These are phyloP conservation scores for Pygathrix nemaeus DNA, from an alignment of 2,113 vertebrate genomes.

Conservation along the genomic window DNA sequence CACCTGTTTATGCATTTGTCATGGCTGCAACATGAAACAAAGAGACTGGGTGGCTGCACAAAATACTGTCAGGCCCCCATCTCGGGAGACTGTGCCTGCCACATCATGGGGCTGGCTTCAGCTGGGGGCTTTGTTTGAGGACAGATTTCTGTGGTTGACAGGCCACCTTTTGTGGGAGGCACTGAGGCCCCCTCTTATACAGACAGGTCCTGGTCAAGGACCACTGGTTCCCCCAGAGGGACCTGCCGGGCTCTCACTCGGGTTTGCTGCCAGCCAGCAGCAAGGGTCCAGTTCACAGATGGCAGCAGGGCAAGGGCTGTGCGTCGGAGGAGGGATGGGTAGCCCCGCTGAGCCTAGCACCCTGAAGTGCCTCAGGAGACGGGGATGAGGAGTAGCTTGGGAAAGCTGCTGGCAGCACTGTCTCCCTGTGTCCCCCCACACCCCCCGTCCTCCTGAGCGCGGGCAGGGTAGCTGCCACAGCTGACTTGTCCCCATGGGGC, in stretches of 20 bases:
- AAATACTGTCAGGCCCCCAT: background rate
- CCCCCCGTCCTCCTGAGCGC: no score
- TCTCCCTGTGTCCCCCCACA: background rate
- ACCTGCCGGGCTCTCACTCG: background rate
- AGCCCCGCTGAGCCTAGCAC: background rate
- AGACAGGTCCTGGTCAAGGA: background rate
- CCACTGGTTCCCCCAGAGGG: fast-evolving
- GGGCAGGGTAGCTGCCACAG: background rate
- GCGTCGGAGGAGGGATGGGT: fast-evolving
- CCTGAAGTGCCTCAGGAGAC: background rate
- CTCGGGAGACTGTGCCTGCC: fast-evolving
- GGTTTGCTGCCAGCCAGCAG: background rate
- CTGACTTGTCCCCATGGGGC: background rate
- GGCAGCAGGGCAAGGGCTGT: background rate
- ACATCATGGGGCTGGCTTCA: background rate
- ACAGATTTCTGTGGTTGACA: background rate
- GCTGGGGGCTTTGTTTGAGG: background rate
- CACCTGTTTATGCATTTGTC: fast-evolving
- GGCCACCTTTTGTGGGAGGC: no score
- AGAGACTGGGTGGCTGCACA: fast-evolving
- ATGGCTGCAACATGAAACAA: fast-evolving
- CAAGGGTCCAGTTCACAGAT: background rate
- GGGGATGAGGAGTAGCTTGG: fast-evolving
- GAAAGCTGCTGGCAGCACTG: fast-evolving
- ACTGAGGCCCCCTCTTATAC: background rate